These are phyloP conservation scores for Smutsia gigantea DNA, from an alignment of 2,797 vertebrate genomes.

Conservation along the genomic window DNA sequence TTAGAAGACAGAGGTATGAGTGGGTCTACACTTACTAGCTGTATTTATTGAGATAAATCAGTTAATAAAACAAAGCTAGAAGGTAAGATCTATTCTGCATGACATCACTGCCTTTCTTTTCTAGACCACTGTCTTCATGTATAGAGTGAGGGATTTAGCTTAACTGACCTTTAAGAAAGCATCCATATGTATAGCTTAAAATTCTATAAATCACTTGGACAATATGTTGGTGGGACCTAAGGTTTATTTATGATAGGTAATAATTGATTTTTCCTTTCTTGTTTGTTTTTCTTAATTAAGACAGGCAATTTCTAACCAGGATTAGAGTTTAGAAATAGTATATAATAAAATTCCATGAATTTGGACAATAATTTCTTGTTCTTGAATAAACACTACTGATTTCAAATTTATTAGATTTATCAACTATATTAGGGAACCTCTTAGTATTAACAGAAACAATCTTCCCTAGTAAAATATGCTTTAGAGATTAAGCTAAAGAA, in stretches of 20 bases:
- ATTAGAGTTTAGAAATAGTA: neutral
- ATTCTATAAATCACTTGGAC: neutral
- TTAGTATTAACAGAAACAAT: neutral
- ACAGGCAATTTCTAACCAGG: neutral
- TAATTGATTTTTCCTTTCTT: conserved; percentile 11
- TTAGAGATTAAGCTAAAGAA: neutral
- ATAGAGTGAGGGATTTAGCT: neutral
- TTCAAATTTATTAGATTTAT: neutral
- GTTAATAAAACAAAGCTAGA: neutral
- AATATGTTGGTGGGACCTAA: neutral
- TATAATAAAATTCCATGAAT: neutral
- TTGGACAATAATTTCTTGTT: neutral
- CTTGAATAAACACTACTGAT: neutral
- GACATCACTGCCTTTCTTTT: neutral
- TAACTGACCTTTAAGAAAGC: neutral
- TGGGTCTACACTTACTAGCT: neutral
- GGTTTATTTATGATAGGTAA: conserved; percentile 44
- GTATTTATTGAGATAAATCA: neutral
- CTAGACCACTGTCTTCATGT: neutral
- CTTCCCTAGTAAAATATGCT: neutral
- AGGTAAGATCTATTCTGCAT: neutral
- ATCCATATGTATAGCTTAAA: neutral
- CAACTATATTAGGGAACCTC: neutral
- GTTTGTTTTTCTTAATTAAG: neutral
- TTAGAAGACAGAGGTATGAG: neutral